Percentiles rank a stretch among this genome's conserved stretches.
These are phyloP conservation scores for Oplegnathus fasciatus DNA, from an alignment of 2,113 vertebrate species.

Conservation along the genomic window DNA sequence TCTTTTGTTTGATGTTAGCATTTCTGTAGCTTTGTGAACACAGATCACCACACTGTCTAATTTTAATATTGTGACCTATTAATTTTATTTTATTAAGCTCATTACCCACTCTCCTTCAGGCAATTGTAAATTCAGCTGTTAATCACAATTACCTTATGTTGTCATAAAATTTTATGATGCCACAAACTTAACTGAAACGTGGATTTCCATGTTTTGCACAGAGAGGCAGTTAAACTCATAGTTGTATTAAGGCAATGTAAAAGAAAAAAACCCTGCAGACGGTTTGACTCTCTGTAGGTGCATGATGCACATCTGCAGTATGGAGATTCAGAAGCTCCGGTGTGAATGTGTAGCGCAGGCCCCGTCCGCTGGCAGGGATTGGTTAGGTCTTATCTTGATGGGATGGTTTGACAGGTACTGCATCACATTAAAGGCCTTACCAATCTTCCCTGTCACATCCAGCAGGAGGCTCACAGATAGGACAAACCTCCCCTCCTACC, in stretches of 20 bases:
- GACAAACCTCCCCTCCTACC: not conserved
- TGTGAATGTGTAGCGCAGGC: slow-evolving; percentile 49
- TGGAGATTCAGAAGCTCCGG: slow-evolving; percentile 3
- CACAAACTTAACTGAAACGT: slow-evolving; percentile 1
- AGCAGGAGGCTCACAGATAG: slow-evolving; percentile 68
- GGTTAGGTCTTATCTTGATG: slow-evolving; percentile 79
- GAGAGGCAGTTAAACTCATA: not conserved
- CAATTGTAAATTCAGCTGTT: slow-evolving; percentile 36
- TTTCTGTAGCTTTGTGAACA: not conserved
- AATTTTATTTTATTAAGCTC: slow-evolving; percentile 21
- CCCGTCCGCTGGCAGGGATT: slow-evolving; percentile 51
- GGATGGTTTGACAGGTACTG: slow-evolving; percentile 78
- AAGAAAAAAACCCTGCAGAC: not conserved
- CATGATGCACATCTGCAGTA: slow-evolving; percentile 34
- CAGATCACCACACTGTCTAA: slow-evolving; percentile 3
- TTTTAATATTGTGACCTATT: slow-evolving; percentile 31
- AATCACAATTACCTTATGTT: slow-evolving; percentile 40
- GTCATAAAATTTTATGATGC: slow-evolving; percentile 11
- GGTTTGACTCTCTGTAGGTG: slow-evolving; percentile 21
- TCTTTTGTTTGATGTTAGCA: not conserved
- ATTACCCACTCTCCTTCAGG: slow-evolving; percentile 14
- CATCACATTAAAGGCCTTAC: slow-evolving; percentile 85
- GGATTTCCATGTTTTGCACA: not conserved
- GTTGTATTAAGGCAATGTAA: not conserved
- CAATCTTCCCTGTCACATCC: slow-evolving; percentile 82